These are phyloP conservation scores for Pachycephala philippinensis DNA, from an alignment of 2,113 vertebrate species.

Conservation along the genomic window DNA sequence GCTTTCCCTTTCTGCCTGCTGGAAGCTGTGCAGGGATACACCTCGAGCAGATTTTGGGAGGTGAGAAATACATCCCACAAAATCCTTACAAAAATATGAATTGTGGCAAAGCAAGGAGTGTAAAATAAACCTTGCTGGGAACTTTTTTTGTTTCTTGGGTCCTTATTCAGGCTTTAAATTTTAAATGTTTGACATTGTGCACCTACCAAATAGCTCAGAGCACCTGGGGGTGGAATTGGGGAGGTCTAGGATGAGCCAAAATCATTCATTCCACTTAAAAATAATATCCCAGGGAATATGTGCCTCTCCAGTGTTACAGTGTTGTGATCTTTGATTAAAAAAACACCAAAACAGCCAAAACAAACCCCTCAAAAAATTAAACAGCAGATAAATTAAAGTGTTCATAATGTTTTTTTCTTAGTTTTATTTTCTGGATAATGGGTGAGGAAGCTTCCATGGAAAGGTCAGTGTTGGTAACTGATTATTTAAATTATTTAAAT, in stretches of 20 bases:
- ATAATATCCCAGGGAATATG: background rate
- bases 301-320: background rate
- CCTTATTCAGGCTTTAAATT: background rate
- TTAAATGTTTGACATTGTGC: background rate
- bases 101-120: background rate
- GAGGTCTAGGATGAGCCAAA: background rate
- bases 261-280: background rate
- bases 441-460: background rate
- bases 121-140: background rate
- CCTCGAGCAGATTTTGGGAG: background rate
- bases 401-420: background rate
- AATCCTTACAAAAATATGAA: background rate
- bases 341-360: background rate
- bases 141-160: background rate
- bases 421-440: background rate
- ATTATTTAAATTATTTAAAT: background rate
- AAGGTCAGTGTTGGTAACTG: background rate
- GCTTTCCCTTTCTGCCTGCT: background rate
- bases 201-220: background rate
- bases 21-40: background rate
- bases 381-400: background rate
- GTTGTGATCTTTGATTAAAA: background rate
- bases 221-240: background rate
- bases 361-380: background rate
- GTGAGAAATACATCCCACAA: background rate